These are phyloP conservation scores for Epinephelus moara DNA, from an alignment of 2,113 vertebrate species.

Conservation along the genomic window DNA sequence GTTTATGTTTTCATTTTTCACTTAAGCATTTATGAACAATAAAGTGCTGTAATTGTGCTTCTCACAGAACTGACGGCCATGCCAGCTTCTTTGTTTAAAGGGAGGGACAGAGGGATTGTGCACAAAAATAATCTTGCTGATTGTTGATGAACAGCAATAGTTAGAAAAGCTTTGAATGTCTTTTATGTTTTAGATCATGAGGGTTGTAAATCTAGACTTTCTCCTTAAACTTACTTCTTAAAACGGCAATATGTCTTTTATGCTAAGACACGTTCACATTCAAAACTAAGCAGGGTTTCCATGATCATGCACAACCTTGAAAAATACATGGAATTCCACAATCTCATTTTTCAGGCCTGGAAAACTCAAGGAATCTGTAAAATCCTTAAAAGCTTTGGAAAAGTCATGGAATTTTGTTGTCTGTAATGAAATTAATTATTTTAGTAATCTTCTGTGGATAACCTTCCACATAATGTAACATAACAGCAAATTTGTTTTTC, in stretches of 20 bases:
- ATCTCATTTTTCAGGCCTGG: too few relatives aligned
- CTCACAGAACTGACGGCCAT: constrained; percentile 81
- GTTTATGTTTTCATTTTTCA: constrained; percentile 89
- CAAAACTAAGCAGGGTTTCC: too few relatives aligned
- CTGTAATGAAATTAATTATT: too few relatives aligned
- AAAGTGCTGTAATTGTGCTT: constrained; percentile 99
- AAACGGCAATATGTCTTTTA: not conserved
- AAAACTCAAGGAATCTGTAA: too few relatives aligned
- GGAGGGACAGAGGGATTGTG: not conserved
- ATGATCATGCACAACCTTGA: too few relatives aligned
- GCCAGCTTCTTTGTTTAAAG: constrained; percentile 22
- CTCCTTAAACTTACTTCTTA: not conserved
- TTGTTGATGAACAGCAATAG: not conserved
- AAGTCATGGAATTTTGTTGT: too few relatives aligned
- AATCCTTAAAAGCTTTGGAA: too few relatives aligned
- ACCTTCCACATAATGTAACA: too few relatives aligned
- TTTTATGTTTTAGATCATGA: not conserved
- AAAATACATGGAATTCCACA: too few relatives aligned
- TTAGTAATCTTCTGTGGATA: too few relatives aligned
- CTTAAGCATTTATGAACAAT: constrained; percentile 96
- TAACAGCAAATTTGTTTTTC: too few relatives aligned
- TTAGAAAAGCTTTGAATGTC: not conserved
- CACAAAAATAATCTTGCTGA: not conserved
- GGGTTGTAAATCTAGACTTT: not conserved
- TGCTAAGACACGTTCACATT: too few relatives aligned